Base-by-base conservation (phyloP, 2,888 invertebrate genomes). In the Lepetodrilus schrolli region DNA sequence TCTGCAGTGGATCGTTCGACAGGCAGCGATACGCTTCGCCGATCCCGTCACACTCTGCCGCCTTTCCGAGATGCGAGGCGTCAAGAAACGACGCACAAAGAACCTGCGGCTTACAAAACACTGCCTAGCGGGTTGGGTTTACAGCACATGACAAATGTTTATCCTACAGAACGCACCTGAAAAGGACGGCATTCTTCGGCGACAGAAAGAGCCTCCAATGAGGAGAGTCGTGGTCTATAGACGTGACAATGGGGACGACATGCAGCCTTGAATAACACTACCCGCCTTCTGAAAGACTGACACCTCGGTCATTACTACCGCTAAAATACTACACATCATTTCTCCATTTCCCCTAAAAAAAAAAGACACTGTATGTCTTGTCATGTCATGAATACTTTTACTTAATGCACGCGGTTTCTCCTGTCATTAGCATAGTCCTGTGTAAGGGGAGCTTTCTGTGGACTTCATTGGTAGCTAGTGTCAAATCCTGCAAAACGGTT, bases 271-370 rank as follows among this genome's bases (percentile, higher is more conserved):
- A 58, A 58, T 58, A 58, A 26, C 58, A 30, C 30, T 8, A 13
- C 5, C 17, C 26, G 23, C 26, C 26, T 17, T 26, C 26, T 30
- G 30, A 13, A 23, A n/a, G 30, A 34, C 34, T 30, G 58, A 58
- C 58, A 58, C 58, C 30, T 58, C 58, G 10, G 30, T 17, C 30
- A 58, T 58, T 58, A 58, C 34, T 17, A 58, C 58, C 26, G 30
- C 58, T 30, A 58, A 58, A 58, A 58, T 58, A 58, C 58, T 10
- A 30, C 58, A 58, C 58, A 58, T 58, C 58, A 58, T 58, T 58
- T 30, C 30, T 13, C 58, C 26, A 58, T 58, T 58, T 30, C 17
- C 34, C 17, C 10, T n/a, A n/a, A n/a, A n/a, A n/a, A n/a, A n/a
- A 8, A 26, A 10, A 2, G 13, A 10, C 26, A 23, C 26, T 58